Evolutionary conservation across 2,888 invertebrate genomes (phyloP).

Genomic region (Rhodophaea formosa): DNA sequence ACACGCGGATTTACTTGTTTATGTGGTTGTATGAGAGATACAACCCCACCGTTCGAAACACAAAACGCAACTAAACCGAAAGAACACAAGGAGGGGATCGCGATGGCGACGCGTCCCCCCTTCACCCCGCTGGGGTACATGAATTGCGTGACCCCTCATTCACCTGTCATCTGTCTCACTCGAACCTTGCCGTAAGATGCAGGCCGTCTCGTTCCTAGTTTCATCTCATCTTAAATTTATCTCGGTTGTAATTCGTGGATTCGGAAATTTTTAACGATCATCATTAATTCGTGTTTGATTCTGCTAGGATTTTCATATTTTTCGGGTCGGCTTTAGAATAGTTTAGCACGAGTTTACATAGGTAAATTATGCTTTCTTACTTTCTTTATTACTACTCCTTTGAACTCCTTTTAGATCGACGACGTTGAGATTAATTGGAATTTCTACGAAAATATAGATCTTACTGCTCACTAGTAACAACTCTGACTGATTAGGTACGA

Average conservation of each 20-base stretch:
- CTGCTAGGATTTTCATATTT: no score
- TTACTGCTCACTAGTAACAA: no score
- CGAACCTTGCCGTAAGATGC: conserved; percentile 34
- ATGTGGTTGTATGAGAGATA: conserved; percentile 39
- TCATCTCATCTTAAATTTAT: conserved; percentile 51
- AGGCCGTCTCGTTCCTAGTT: conserved; percentile 41
- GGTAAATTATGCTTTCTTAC: no score
- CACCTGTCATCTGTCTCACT: conserved; percentile 57
- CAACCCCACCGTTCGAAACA: conserved; percentile 38
- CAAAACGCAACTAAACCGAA: conserved; percentile 66
- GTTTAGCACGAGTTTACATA: no score
- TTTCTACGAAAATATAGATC: no score
- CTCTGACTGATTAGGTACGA: no score
- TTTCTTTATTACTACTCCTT: no score
- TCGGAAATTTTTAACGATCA: neutral
- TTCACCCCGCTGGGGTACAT: conserved; percentile 40
- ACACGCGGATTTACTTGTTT: conserved; percentile 60
- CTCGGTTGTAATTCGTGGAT: conserved; percentile 25
- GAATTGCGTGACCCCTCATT: conserved; percentile 69
- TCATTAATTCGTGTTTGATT: no score
- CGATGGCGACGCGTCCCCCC: conserved; percentile 61
- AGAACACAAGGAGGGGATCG: conserved; percentile 41
- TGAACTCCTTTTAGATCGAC: no score
- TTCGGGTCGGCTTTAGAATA: no score
- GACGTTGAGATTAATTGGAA: no score